Base-by-base conservation (phyloP, 1,140 invertebrate genomes). In the Apis laboriosa region DNA sequence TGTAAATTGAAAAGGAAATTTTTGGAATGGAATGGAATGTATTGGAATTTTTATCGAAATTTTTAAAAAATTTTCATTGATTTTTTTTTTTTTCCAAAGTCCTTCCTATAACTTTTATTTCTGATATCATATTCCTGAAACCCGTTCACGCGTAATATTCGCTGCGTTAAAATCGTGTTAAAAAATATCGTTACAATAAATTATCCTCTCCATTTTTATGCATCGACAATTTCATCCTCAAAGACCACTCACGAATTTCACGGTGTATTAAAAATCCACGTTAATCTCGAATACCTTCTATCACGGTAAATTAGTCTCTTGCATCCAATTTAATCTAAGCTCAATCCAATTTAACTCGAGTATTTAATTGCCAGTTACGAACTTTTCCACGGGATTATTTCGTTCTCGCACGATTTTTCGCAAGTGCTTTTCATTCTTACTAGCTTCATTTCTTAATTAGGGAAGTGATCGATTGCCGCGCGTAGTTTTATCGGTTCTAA, bases 381-480 rank as follows among this genome's bases (percentile, higher is more conserved):
- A 43, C 34, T 43, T 43, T 43, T 43, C 34, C 34, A 43, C 34
- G 34, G 34, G 34, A 43, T 70, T 51, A 21, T 51, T 34, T n/a
- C 11, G 21, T 12, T 51, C 51, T 51, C 13, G 19, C 5, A 7
- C 67, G 43, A 53, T 51, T 19, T 3, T 43, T 43, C 34, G 34
- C 21, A 9, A 19, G 43, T 13, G 67, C 49, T 24, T n/a, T 21
- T 51, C 49, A n/a, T 70, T n/a, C 43, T 28, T 21, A 12, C 67
- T 24, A 24, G 24, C n/a, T 51, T n/a, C 21, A 68, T n/a, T 19
- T 21, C 55, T 21, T 75, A 61, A 75, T 75, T 75, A 75, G 58
- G 43, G 12, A 34, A 49, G 13, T 13, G 12, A 43, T 76, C 49
- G 24, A 64, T 28, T 24, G 43, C n/a, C 71, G 55, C 34, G 71